Evolutionary conservation across 2,888 invertebrate species (phyloP).

Genomic region (Drosophila bunnanda): DNA sequence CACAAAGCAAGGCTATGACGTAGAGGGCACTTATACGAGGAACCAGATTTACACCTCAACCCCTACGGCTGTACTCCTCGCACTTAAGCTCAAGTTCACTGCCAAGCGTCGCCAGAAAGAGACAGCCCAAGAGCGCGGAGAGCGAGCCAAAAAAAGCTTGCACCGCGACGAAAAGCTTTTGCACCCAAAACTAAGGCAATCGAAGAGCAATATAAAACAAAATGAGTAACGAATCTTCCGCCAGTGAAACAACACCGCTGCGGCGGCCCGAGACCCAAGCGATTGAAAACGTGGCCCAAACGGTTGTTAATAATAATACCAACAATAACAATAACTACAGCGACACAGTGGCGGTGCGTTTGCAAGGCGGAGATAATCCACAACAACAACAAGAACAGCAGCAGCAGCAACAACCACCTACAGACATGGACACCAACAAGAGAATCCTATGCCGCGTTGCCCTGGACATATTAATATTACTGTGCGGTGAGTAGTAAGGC

Average conservation of each 20-base stretch:
- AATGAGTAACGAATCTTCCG: conserved; percentile 84
- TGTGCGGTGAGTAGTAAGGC: conserved; percentile 89
- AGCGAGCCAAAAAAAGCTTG: conserved; percentile 19
- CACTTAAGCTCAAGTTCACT: conserved; percentile 68
- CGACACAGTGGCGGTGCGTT: conserved; percentile 31
- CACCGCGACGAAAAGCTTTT: conserved; percentile 33
- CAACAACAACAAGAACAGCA: conserved; percentile 42
- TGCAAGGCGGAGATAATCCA: conserved; percentile 29
- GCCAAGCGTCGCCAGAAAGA: conserved; percentile 46
- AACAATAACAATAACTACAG: conserved; percentile 45
- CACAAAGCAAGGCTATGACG: conserved; percentile 6
- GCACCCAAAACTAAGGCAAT: conserved; percentile 33
- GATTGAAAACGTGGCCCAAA: conserved; percentile 60
- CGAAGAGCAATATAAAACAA: conserved; percentile 52
- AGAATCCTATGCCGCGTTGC: conserved; percentile 88
- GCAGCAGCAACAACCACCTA: conserved; percentile 9
- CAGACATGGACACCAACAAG: conserved; percentile 83
- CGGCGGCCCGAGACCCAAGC: conserved; percentile 78
- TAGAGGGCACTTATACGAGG: conserved; percentile 8
- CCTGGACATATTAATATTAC: conserved; percentile 88
- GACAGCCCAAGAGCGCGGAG: conserved; percentile 1
- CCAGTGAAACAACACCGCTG: conserved; percentile 84
- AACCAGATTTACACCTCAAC: conserved; percentile 39
- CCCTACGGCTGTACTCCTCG: conserved; percentile 2
- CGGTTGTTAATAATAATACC: conserved; percentile 18